Percentiles rank a stretch among this genome's conserved stretches.
Evolutionary conservation across 2,888 invertebrate genomes (phyloP).

Genomic region (Acanthosepion lycidas): DNA sequence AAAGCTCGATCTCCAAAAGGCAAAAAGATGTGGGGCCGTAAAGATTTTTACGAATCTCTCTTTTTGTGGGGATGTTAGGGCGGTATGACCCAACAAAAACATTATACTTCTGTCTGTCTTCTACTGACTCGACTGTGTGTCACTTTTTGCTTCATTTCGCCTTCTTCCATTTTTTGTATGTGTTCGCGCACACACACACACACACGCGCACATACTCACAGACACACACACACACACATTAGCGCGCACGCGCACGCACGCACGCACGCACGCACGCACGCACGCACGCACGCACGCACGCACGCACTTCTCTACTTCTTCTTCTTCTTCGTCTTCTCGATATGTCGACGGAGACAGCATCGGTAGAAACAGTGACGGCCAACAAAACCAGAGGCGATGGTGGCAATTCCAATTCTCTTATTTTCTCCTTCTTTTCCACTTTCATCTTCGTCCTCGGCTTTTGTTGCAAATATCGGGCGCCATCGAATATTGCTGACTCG

Average conservation of each 20-base stretch:
- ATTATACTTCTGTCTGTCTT: background rate
- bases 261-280: too few species aligned
- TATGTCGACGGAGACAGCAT: too few species aligned
- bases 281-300: too few species aligned
- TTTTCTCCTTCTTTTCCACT: background rate
- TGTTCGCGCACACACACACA: too few species aligned
- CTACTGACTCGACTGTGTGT: background rate
- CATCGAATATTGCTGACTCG: conserved; percentile 33
- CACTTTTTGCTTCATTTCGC: background rate
- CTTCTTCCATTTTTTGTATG: background rate
- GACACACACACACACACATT: too few species aligned
- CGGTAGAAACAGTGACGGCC: background rate
- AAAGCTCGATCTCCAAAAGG: background rate
- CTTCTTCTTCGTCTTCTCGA: too few species aligned
- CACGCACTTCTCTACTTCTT: too few species aligned
- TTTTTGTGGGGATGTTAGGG: background rate
- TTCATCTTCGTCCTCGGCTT: background rate
- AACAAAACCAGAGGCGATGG: background rate
- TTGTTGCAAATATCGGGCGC: background rate
- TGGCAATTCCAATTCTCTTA: background rate
- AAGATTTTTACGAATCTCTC: background rate
- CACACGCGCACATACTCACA: too few species aligned
- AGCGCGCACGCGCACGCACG: too few species aligned
- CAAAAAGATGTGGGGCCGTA: background rate
- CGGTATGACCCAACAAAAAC: background rate